These are phyloP conservation scores for Pantala flavescens DNA, from an alignment of 1,140 invertebrate genomes.

Conservation along the genomic window DNA sequence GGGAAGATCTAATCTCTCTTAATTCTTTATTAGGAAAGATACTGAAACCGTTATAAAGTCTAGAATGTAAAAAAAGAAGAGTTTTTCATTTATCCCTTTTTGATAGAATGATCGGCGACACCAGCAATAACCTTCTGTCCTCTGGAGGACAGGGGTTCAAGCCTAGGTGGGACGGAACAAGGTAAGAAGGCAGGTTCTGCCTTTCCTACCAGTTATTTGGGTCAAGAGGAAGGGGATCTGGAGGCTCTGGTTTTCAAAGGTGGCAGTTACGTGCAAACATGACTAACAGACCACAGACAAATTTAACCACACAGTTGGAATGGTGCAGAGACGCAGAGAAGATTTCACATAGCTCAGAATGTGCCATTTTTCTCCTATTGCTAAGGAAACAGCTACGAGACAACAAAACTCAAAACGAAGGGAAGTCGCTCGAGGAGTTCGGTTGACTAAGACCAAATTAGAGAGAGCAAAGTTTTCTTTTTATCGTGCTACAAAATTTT, in stretches of 20 bases:
- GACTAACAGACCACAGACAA: not conserved
- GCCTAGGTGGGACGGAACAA: not conserved
- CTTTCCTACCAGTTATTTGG: not conserved
- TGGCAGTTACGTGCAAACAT: not conserved
- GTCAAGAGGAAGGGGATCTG: not conserved
- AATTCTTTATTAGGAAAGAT: not conserved
- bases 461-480: not conserved
- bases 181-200: not conserved
- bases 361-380: not conserved
- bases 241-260: not conserved
- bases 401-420: not conserved
- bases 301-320: not conserved
- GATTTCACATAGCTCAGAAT: not conserved
- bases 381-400: not conserved
- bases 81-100: not conserved
- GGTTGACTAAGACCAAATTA: not conserved
- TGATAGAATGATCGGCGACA: constrained; percentile 5
- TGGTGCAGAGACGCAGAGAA: not conserved
- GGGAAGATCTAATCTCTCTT: not conserved
- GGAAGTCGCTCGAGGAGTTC: not conserved
- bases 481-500: not conserved
- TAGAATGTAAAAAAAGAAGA: constrained; percentile 7
- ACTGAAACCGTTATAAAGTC: not conserved
- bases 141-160: not conserved
- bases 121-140: not conserved